These are phyloP conservation scores for Apogon talboti DNA, from an alignment of 2,797 vertebrate species.

Conservation along the genomic window DNA sequence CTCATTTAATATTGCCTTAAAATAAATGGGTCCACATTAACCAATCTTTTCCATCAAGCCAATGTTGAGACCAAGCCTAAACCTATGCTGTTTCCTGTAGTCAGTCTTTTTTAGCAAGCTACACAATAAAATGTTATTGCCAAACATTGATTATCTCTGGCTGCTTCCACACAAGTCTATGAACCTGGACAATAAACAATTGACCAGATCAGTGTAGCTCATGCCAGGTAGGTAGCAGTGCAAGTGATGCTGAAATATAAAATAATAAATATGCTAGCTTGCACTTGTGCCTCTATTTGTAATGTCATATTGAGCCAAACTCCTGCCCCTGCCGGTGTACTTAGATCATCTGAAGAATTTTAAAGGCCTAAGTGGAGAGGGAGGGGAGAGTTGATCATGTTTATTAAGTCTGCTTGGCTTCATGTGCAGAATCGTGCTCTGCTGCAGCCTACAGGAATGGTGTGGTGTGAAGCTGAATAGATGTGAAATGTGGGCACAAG, in stretches of 20 bases:
- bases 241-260: conserved; percentile 53
- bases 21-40: no score
- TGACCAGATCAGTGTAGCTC: conserved; percentile 63
- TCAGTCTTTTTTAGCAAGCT: no score
- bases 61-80: no score
- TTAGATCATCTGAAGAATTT: conserved; percentile 64
- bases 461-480: conserved; percentile 72
- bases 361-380: conserved; percentile 68
- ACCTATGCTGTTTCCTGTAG: no score
- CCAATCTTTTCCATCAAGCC: no score
- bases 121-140: not conserved
- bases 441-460: conserved; percentile 64
- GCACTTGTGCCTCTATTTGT: conserved; percentile 61
- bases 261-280: conserved; percentile 65
- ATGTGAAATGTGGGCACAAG: conserved; percentile 81
- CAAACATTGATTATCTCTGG: conserved; percentile 16
- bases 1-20: no score
- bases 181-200: conserved; percentile 19
- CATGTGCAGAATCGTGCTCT: conserved; percentile 54
- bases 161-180: conserved; percentile 8
- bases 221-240: conserved; percentile 36
- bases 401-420: conserved; percentile 78
- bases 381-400: conserved; percentile 72
- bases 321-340: conserved; percentile 53
- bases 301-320: conserved; percentile 60